Base-by-base conservation (phyloP, 2,113 vertebrate species). In the Tympanuchus pallidicinctus region DNA sequence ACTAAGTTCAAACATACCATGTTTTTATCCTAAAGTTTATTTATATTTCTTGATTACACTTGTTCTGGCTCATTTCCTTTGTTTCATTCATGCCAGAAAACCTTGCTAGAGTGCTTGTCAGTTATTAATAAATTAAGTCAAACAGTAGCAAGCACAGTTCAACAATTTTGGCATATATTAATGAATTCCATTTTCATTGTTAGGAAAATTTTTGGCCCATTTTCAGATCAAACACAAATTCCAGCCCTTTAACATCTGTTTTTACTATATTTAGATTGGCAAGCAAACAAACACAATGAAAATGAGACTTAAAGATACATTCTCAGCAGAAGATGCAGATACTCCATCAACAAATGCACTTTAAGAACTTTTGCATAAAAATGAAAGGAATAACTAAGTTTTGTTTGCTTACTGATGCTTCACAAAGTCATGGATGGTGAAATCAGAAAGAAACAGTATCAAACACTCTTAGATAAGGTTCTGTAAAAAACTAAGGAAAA, bases 31-130 rank as follows among this genome's bases (percentile, higher is more conserved):
- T 93, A 67, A 91, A 82, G 67, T 94, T 96, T 97, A 94, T 97
- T 97, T 97, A 96, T 79, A 43, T 96, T 95, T 90, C 88, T 96
- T 97, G 85, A 96, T 95, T 95, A 45, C 70, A 88, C 82, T 95
- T 93, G 57, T 93, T 90, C 87, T 95, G 88, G 72, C 65, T 95
- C 83, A 88, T 96, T 96, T 97, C 96, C 96, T 96, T 95, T 96
- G 87, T 95, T 96, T 94, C 72, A 69, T 93, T 95, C 86, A 92
- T 97, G 82, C 92, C 93, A 96, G 77, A 96, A 91, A 95, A 91
- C 61, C 82, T 90, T 93, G 54, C 59, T 93, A 66, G 73, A 88
- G 70, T 73, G 45, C 93, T 90, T 90, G 89, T 92, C 80, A 60
- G 64, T 93, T 95, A 95, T 92, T 90, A 95, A 93, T 94, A 94